Conservation (phyloP, 2,888 invertebrate species). For the Andricus quercusramuli region DNA sequence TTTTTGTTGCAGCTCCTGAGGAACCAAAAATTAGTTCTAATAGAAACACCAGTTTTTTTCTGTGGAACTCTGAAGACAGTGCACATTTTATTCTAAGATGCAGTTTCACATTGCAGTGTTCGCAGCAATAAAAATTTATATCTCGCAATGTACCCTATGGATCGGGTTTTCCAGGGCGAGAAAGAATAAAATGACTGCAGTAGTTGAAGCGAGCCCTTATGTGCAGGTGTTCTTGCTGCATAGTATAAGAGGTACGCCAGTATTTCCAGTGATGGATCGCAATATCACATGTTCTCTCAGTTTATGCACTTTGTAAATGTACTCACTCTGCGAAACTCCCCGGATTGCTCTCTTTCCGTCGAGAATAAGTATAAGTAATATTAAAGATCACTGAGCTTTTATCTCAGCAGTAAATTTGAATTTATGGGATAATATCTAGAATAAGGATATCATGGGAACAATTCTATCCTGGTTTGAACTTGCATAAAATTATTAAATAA, state of each 20-base stretch:
- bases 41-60: too few relatives aligned
- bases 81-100: constrained; percentile 6
- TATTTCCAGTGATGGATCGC: constrained; percentile 40
- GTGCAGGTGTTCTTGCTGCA: constrained; percentile 25
- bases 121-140: constrained; percentile 32
- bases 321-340: constrained; percentile 12
- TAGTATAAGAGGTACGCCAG: constrained; percentile 22
- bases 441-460: neutral
- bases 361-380: constrained; percentile 36
- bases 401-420: constrained; percentile 4
- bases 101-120: constrained; percentile 23
- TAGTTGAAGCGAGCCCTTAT: constrained; percentile 10
- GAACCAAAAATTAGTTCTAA: too few relatives aligned
- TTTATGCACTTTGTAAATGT: constrained; percentile 40
- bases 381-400: constrained; percentile 26
- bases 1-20: too few relatives aligned
- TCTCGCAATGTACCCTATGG: constrained; percentile 3
- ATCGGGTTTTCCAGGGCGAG: neutral
- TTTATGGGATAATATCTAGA: neutral
- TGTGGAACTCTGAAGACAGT: neutral
- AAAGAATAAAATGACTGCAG: constrained; percentile 21
- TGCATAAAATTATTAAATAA: neutral
- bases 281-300: constrained; percentile 37
- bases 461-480: neutral
- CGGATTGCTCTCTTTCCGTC: constrained; percentile 20